These are phyloP conservation scores for Lutjanus argentimaculatus DNA, from an alignment of 2,797 vertebrate genomes.

Conservation along the genomic window DNA sequence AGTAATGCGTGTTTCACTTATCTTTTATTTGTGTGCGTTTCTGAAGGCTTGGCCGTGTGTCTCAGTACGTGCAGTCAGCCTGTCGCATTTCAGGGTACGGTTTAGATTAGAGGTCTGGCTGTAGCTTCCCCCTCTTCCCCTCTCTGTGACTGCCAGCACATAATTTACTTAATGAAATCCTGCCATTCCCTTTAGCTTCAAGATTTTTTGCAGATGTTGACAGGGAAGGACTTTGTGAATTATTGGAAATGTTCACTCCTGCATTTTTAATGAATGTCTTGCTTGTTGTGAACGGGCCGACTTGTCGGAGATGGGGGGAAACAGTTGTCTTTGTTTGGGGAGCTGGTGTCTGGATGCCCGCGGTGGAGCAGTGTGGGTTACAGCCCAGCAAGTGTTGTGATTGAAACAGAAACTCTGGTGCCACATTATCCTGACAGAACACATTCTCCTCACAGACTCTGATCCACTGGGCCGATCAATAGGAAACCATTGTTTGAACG, in stretches of 20 bases:
- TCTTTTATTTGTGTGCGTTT: slow-evolving; percentile 75
- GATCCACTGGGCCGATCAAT: slow-evolving; percentile 84
- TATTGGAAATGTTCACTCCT: slow-evolving; percentile 91
- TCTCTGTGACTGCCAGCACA: slow-evolving; percentile 96
- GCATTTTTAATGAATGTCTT: slow-evolving; percentile 86
- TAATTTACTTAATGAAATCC: slow-evolving; percentile 99
- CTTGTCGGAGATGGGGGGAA: slow-evolving; percentile 60
- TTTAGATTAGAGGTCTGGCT: slow-evolving; percentile 97
- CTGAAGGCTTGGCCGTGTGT: slow-evolving; percentile 64
- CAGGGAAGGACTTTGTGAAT: slow-evolving; percentile 92
- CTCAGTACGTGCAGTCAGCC: slow-evolving; percentile 84
- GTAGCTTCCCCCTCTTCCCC: slow-evolving; percentile 92
- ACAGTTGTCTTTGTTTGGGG: slow-evolving; percentile 81
- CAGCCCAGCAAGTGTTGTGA: slow-evolving; percentile 82
- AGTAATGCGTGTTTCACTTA: slow-evolving; percentile 73
- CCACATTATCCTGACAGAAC: slow-evolving; percentile 85
- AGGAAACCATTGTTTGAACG: slow-evolving; percentile 78
- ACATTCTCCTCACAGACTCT: slow-evolving; percentile 80
- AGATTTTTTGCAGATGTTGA: slow-evolving; percentile 96
- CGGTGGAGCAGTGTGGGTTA: slow-evolving; percentile 77
- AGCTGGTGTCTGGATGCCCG: slow-evolving; percentile 76
- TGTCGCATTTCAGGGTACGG: slow-evolving; percentile 95
- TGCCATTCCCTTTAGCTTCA: slow-evolving; percentile 93
- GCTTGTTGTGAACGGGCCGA: slow-evolving; percentile 74
- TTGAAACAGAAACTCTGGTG: slow-evolving; percentile 85